Base-by-base conservation (phyloP, 2,888 invertebrate species). In the Petrolisthes manimaculis region DNA sequence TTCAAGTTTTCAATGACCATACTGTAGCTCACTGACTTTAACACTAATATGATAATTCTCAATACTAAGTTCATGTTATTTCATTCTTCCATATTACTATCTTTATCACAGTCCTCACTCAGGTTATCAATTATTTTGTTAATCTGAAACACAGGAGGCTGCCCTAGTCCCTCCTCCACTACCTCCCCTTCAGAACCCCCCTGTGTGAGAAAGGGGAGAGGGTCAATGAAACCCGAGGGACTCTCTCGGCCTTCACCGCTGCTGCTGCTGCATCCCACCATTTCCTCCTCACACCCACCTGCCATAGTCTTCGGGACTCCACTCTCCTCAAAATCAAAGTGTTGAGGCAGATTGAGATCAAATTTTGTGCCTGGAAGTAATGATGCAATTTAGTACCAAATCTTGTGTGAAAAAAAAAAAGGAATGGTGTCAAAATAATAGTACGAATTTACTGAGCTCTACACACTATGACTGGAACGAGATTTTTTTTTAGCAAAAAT, bases 331-430 rank as follows among this genome's bases (percentile, higher is more conserved):
- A 83, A 84, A 37, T 80, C 84, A 81, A 88, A 88, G 6, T 88
- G 80, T 75, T 88, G 80, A 9, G 88, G 88, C 69, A 88, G 74
- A 54, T 74, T 75, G 18, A 88, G 81, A 21, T 88, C 88, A 88
- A 88, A 88, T 53, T 84, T 88, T 74, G 88, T 77, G 21, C 85
- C 74, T 86, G 81, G 82, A 77, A 87, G 69, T 37, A 21, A 83
- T 67, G 67, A 8, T n/a, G 21, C 53, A 54, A 55, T 53, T 54
- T 9, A 79, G 14, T 21, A 37, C 37, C 37, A 37, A 37, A 37
- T 37, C 37, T 37, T 1, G 1, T 37, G 37, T 37, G 37, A 37
- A 37, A 37, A 37, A 1, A 37, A 37, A 37, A 37, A 37, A 37
- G 37, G 37, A 37, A 37, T 37, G 2, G 37, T 37, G 2, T 37